Evolutionary conservation across 2,113 vertebrate genomes (phyloP), one percentile per base, ranked within the genome.

Genomic region (Murina feae): DNA sequence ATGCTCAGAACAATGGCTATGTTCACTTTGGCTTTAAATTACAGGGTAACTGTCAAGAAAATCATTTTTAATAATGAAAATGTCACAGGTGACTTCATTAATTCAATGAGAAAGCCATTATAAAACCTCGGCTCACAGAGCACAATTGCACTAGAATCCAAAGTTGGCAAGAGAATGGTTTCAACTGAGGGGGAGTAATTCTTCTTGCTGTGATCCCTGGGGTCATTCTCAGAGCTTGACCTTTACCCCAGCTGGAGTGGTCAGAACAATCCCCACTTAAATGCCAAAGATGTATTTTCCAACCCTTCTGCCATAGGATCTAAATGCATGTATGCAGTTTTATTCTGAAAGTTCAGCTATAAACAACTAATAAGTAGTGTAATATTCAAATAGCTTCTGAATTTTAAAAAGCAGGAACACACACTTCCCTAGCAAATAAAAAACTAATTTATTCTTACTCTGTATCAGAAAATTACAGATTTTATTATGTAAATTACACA

Each of bases 41-140:
- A 96, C 58, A 53, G 47, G 12, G 39, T 42, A 68, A 80, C 65
- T 94, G 47, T 89, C 83, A 97, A 96, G 91, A 96, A 95, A 96
- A 58, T 81, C 32, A 96, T 72, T 90, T 97, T 89, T 93, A 93
- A 86, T 94, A 89, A 90, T 39, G 37, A 49, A 93, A 88, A 53
- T 53, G 76, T 87, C 44, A 83, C 93, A 97, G 79, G 80, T 91
- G 42, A 16, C 65, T 76, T 49, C 37, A 96, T 94, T 81, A 94
- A 96, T 81, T 97, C 96, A 95, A 74, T 17, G 89, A 95, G 39
- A 96, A 76, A 53, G 66, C 14, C 30, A 83, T 92, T 90, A 63
- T 28, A 66, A 71, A 91, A 63, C 10, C 8, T 83, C 71, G 66
- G 35, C 75, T 63, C 21, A 58, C 9, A 66, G 42, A 76, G 39